These are phyloP conservation scores for Semibalanus balanoides DNA, from an alignment of 1,140 invertebrate genomes.

Conservation along the genomic window DNA sequence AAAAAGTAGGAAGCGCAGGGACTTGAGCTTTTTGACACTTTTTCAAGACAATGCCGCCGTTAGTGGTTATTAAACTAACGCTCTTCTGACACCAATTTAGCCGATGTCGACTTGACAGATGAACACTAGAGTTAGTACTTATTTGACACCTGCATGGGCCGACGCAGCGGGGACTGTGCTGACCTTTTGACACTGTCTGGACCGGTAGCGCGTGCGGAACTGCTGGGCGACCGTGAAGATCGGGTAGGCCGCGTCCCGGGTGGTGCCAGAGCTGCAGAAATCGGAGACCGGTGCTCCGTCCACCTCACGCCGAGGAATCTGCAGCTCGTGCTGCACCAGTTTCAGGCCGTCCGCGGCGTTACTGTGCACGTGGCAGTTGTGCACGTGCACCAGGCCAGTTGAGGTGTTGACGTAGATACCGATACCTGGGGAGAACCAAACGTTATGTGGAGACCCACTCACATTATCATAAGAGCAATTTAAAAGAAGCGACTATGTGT, in stretches of 20 bases:
- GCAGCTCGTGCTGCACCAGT: conserved; percentile 64
- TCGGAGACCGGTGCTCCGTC: conserved; percentile 52
- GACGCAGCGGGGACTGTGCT: no score
- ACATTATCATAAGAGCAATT: no score
- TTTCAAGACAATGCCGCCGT: no score
- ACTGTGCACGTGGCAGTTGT: conserved; percentile 50
- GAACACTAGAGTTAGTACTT: no score
- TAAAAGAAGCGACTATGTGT: no score
- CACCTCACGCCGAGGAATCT: conserved; percentile 41
- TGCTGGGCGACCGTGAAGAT: conserved; percentile 24
- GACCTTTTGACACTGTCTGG: conserved; percentile 56
- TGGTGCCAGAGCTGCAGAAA: conserved; percentile 65
- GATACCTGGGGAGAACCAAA: conserved; percentile 51
- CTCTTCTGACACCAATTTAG: no score
- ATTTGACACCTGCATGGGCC: no score
- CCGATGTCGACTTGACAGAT: no score
- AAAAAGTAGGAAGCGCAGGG: no score
- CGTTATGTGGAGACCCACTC: no score
- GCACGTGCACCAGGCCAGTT: conserved; percentile 54
- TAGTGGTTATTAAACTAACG: no score
- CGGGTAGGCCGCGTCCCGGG: conserved; percentile 65
- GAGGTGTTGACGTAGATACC: conserved; percentile 80
- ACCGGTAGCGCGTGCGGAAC: conserved; percentile 26
- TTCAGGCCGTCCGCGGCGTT: conserved; percentile 79
- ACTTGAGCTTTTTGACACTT: no score